Evolutionary conservation across 2,888 invertebrate genomes (phyloP).

Genomic region (Resseliella maxima): DNA sequence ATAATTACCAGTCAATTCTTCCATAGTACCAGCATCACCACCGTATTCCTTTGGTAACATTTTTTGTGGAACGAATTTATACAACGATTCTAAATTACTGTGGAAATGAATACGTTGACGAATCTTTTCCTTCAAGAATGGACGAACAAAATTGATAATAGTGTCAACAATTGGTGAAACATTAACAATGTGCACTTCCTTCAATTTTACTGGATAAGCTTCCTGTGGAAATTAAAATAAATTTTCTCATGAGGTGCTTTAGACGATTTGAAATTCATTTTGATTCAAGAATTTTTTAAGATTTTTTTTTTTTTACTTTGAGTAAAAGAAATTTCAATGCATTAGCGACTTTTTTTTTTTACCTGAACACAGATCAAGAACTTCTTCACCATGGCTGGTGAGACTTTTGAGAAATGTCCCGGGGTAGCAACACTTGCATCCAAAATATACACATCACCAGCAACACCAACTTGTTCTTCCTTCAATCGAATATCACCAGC

Average conservation of each 20-base stretch:
- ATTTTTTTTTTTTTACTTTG: too few species aligned
- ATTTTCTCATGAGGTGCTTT: not conserved
- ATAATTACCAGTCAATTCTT: conserved; percentile 76
- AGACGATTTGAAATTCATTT: too few species aligned
- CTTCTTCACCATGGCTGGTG: conserved; percentile 84
- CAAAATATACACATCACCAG: conserved; percentile 84
- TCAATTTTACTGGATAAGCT: conserved; percentile 88
- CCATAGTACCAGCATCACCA: conserved; percentile 79
- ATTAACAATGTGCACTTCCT: conserved; percentile 87
- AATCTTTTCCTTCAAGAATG: conserved; percentile 89
- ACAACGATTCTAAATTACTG: conserved; percentile 78
- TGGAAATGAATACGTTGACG: conserved; percentile 85
- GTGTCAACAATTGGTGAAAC: conserved; percentile 86
- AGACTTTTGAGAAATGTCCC: conserved; percentile 85
- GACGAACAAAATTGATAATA: conserved; percentile 86
- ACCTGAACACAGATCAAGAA: conserved; percentile 85
- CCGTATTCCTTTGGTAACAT: conserved; percentile 86
- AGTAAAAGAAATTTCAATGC: conserved; percentile 36
- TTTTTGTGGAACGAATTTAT: conserved; percentile 82
- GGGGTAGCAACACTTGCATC: conserved; percentile 84
- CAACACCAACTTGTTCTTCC: conserved; percentile 83
- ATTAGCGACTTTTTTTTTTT: too few species aligned
- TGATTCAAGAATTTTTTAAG: not conserved
- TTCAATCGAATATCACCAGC: conserved; percentile 83
- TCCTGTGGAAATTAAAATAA: conserved; percentile 69